Percentiles rank a stretch among this genome's conserved stretches.
Evolutionary conservation across 2,113 vertebrate genomes (phyloP).

Genomic region (Seriola rivoliana): DNA sequence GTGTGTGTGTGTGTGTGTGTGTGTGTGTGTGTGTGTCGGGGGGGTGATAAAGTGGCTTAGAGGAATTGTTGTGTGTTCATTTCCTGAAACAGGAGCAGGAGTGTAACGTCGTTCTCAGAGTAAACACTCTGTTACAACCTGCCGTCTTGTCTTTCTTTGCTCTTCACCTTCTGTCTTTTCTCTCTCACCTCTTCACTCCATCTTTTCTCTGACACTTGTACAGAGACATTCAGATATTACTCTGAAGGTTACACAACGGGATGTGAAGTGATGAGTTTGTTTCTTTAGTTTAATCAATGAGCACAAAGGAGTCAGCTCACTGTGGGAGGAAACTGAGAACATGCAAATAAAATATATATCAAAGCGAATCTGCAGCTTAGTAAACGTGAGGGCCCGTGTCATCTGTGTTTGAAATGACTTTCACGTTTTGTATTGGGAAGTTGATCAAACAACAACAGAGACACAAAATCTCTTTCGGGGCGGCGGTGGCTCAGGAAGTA

Average conservation of each 20-base stretch:
- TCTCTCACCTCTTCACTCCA: neutral
- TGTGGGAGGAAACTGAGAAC: no score
- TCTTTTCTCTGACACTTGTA: neutral
- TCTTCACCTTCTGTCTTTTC: no score
- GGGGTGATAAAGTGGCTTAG: conserved; percentile 21
- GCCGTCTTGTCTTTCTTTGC: neutral
- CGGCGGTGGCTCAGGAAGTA: no score
- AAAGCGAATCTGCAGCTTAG: no score
- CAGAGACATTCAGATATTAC: neutral
- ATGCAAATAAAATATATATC: no score
- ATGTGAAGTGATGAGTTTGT: neutral
- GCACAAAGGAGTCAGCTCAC: no score
- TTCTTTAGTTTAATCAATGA: neutral
- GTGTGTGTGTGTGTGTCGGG: neutral
- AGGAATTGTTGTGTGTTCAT: conserved; percentile 51
- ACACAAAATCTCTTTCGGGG: no score
- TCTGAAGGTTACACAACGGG: neutral
- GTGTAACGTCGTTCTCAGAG: conserved; percentile 7
- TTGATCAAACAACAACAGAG: no score
- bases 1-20: conserved; percentile 9
- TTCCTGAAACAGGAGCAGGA: conserved; percentile 47
- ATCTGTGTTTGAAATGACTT: no score
- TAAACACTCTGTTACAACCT: conserved; percentile 10
- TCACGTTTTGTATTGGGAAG: no score
- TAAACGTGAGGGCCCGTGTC: no score